Percentiles rank a stretch among this genome's conserved stretches.
Conservation (phyloP, 2,113 vertebrate species). For the Empidonax alnorum region DNA sequence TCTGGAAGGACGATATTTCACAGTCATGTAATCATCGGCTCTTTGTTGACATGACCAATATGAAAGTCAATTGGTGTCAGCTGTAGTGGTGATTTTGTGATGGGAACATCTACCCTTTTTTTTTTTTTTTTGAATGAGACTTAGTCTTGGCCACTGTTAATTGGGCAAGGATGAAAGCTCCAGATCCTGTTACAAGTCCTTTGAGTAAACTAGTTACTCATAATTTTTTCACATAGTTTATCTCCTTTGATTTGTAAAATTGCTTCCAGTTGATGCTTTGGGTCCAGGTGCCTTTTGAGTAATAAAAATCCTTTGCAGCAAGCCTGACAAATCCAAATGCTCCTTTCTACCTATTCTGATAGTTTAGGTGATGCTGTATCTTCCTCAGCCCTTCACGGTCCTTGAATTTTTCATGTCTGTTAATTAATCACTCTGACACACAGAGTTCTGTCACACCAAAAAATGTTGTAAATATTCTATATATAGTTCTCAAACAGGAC, state of each 20-base stretch:
- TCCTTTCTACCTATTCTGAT: neutral
- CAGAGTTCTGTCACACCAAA: neutral
- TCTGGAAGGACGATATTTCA: slow-evolving; percentile 43
- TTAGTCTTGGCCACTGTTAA: slow-evolving; percentile 43
- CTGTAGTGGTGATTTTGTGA: slow-evolving; percentile 41
- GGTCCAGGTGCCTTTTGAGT: slow-evolving; percentile 13
- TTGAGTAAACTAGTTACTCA: slow-evolving; percentile 22
- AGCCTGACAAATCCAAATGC: neutral
- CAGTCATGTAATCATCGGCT: neutral
- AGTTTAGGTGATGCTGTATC: neutral
- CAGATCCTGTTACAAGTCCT: slow-evolving; percentile 38
- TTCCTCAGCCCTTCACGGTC: neutral
- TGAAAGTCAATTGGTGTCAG: slow-evolving; percentile 64
- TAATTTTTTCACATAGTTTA: slow-evolving; percentile 36
- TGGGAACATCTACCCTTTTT: slow-evolving; percentile 37
- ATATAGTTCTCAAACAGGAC: slow-evolving; percentile 42
- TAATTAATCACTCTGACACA: slow-evolving; percentile 63
- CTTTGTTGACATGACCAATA: slow-evolving; percentile 38
- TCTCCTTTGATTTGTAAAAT: slow-evolving; percentile 62
- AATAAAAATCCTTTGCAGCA: neutral
- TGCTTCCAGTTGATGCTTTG: slow-evolving; percentile 55
- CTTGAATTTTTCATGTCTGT: slow-evolving; percentile 27
- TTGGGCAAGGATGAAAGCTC: slow-evolving; percentile 39
- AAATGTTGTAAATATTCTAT: slow-evolving; percentile 53
- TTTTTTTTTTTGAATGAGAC: slow-evolving; percentile 11